Evolutionary conservation across 2,113 vertebrate species (phyloP), one percentile per base, ranked within the genome.

Genomic region (Strix uralensis): DNA sequence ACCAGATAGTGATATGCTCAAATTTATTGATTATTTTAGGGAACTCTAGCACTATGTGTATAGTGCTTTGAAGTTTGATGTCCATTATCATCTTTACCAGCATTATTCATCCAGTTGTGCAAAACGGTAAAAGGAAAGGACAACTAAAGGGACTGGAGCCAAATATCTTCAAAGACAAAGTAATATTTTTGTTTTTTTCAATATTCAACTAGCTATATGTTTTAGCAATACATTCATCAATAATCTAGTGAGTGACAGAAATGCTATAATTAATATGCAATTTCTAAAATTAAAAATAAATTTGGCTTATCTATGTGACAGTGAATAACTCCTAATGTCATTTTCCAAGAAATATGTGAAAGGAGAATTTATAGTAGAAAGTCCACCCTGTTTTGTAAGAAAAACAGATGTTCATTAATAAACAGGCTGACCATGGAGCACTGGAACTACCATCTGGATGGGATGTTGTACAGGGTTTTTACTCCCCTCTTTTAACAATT

Each of bases 341-440:
- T 91, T 88, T 96, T 93, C 61, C 63, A 86, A 59, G 71, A 95
- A 97, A 95, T 95, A 94, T 80, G 91, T 94, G 86, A 94, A 95
- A 94, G 34, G 65, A 95, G 80, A 96, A 95, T 94, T 95, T 95
- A 93, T 91, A 92, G 78, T 89, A 96, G 96, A 96, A 97, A 91
- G 93, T 95, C 94, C 89, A 96, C 81, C 73, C 92, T 82, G 30
- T 95, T 94, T 93, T 92, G 77, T 91, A 96, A 90, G 83, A 88
- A 94, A 96, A 96, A 93, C 97, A 98, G 97, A 96, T 98, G 97
- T 97, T 98, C 91, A 92, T 97, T 97, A 92, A 96, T 88, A 97
- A 97, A 97, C 96, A 95, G 66, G 78, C 94, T 97, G 97, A 97
- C 96, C 96, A 96, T 7, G 32, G 97, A 93, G 92, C 92, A 70